Base-by-base conservation (phyloP, 1,140 invertebrate genomes). In the Cydia strobilella region DNA sequence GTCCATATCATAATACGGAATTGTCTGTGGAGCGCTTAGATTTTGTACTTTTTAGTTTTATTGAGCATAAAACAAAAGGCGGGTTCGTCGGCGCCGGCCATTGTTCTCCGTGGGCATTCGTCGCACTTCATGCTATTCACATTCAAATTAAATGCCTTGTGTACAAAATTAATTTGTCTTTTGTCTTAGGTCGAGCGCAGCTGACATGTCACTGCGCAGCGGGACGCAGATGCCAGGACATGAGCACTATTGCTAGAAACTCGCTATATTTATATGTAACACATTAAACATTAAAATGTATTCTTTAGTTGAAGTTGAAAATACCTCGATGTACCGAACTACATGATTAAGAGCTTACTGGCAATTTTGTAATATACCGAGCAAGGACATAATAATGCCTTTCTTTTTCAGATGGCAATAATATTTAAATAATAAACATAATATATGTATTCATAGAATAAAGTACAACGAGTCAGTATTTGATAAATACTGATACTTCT, bases 101-200 rank as follows among this genome's bases (percentile, higher is more conserved):
- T 93, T 93, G 90, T 93, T 91, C 89, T 90, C 86, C 77, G 77
- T 84, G 87, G 82, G 88, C 89, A 93, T 93, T 93, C 90, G 90
- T 93, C 90, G 90, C 90, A 93, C 89, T 93, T 93, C 90, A 93
- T 84, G 90, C 90, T 91, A 91, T 91, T 93, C 90, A 90, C 90
- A 91, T 92, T 92, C 90, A 93, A 93, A 93, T 93, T 93, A 93
- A 93, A 90, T 88, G 89, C 84, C 83, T 85, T 88, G 89, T 90
- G 90, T 93, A 93, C 89, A 90, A 93, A 91, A 93, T 93, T 93
- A 91, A 93, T 93, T 93, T 93, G 88, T 93, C 90, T 91, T 93
- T 91, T 93, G 90, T 91, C 85, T 93, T 87, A 90, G 84, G 81
- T 84, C 84, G 80, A 80, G 80, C 77, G 80, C 79, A 81, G 83